Base-by-base conservation (phyloP, 2,797 vertebrate species). In the Acanthopagrus latus region DNA sequence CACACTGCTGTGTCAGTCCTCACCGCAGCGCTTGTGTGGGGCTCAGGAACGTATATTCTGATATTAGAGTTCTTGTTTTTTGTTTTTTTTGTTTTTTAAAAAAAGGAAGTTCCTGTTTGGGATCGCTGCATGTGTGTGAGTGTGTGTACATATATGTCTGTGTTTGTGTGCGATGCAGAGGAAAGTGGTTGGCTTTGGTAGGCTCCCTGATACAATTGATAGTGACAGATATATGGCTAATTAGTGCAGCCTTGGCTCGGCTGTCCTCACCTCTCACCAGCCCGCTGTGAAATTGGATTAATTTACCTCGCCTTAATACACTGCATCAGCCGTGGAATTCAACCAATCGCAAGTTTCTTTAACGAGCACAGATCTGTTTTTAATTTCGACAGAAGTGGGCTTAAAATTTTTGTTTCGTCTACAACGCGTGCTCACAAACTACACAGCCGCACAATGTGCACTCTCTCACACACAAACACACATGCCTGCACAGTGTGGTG, bases 201-300 rank as follows among this genome's bases (percentile, higher is more conserved):
- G 76, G 41, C 50, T 64, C 64, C 64, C 73, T 91, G 85, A 88
- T 87, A 80, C 71, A 80, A 93, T 81, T 72, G 64, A 77, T 88
- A 76, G 84, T 91, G 92, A 94, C 90, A 90, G 78, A 91, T 88
- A 88, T 87, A 84, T 74, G 64, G 83, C 81, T 93, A 90, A 94
- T 94, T 93, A 93, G 86, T 85, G 76, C 85, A 84, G 88, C 89
- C 76, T 78, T 77, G 83, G 86, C 77, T 85, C 14, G 59, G 84
- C 89, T 90, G 91, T 93, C 93, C 90, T 94, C 91, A 93, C 87
- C 85, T 86, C 87, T 93, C 84, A 90, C 68, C 84, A 84, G 80
- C 82, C 74, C 4, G 50, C 85, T 83, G 83, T 83, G 81, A 91
- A 93, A 95, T 93, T 92, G 92, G 90, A 92, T 94, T 94, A 93